Conservation (phyloP, 2,113 vertebrate genomes). For the Hemicordylus capensis region DNA sequence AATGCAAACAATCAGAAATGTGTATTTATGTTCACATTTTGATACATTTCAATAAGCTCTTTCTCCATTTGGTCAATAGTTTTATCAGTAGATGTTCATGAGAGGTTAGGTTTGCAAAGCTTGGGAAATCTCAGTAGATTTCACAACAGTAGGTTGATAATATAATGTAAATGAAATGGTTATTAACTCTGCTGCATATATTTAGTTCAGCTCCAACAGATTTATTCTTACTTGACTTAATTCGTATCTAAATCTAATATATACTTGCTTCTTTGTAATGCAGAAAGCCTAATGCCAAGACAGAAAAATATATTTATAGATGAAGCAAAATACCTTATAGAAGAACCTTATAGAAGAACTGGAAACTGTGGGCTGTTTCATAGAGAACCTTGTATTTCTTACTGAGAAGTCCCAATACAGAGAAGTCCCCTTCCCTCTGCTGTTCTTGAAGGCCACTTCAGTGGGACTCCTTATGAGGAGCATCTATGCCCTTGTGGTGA, state of each 20-base stretch:
- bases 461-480: no score
- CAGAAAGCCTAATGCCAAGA: not conserved
- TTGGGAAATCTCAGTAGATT: not conserved
- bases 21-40: not conserved
- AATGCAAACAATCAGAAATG: not conserved
- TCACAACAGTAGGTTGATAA: constrained; percentile 16
- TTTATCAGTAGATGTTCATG: not conserved
- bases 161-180: constrained; percentile 21
- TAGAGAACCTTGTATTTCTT: no score
- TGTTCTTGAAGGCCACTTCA: no score
- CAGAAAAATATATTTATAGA: not conserved
- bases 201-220: constrained; percentile 15
- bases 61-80: constrained; percentile 8
- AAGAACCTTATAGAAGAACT: not conserved
- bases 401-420: no score
- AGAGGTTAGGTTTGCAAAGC: constrained; percentile 17
- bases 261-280: not conserved
- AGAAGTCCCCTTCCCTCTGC: no score
- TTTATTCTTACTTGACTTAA: constrained; percentile 9
- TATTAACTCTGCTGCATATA: constrained; percentile 21
- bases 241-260: constrained; percentile 10
- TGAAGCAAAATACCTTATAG: not conserved
- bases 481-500: no score
- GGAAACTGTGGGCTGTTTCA: no score
- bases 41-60: not conserved